Evolutionary conservation across 23 tunicate genomes (phyloP), one percentile per base, ranked within the genome.

Genomic region (Trididemnum clinides): DNA sequence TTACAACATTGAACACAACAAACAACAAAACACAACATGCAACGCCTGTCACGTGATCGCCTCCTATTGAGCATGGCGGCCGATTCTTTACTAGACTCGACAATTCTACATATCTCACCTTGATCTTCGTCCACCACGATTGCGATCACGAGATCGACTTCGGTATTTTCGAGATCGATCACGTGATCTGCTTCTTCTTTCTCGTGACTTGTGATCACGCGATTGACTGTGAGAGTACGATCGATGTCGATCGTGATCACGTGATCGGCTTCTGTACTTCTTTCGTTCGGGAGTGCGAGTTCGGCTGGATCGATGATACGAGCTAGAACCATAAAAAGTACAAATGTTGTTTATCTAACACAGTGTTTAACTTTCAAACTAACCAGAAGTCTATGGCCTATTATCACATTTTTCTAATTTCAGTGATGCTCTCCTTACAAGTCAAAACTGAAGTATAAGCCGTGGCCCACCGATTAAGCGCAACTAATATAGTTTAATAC

Each of bases 201-300:
- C 82, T 23, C 89, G 89, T 35, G 89, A 85, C 35, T 70, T 71
- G 23, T 82, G 65, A n/a, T 83, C 70, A 21, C 84, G 70, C 22
- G 57, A 35, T 10, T 6, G 30, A 12, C 36, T 31, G 18, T 31
- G 77, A 4, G 69, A 26, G 5, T 21, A 12, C 7, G 71, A 15
- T 2, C 84, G 64, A 32, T 34, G 1, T 26, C 86, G 86, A 31
- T 82, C 76, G 36, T 50, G 69, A 23, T 81, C 85, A 73, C 82
- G 89, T 34, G 89, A 85, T 7, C 89, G 54, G 34, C 89, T 85
- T 35, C 82, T 22, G n/a, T n/a, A n/a, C 37, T 64, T 82, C 27
- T 39, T 65, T 22, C 82, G 74, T 29, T 74, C 82, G 33, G 81
- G 82, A 23, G 82, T 39, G 18, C 82, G 81, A 10, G 35, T 50